These are phyloP conservation scores for Falco concolor DNA, from an alignment of 2,797 vertebrate genomes.

Conservation along the genomic window DNA sequence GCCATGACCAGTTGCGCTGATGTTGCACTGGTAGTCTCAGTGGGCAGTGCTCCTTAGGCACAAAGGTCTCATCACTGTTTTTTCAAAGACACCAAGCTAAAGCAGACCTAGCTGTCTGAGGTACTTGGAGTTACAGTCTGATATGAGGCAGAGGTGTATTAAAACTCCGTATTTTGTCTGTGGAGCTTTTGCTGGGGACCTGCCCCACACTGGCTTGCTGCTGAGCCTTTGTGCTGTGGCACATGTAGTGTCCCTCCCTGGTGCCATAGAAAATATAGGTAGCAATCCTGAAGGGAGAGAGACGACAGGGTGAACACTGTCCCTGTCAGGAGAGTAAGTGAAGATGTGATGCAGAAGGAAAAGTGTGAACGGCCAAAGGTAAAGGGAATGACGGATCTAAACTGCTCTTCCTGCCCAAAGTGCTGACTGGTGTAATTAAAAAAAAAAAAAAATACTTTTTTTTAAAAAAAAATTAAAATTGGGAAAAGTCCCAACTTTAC, in stretches of 20 bases:
- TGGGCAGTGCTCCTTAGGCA: not conserved
- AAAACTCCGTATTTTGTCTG: not conserved
- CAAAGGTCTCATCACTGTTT: not conserved
- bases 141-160: not conserved
- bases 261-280: not conserved
- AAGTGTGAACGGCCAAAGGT: not conserved
- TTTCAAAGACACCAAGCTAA: not conserved
- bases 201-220: rapidly evolving
- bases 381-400: not conserved
- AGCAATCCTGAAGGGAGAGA: not conserved
- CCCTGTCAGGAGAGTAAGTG: not conserved
- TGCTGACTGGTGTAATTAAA: not conserved
- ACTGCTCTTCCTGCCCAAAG: not conserved
- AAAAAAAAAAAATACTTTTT: not conserved
- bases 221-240: not conserved
- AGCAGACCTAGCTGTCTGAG: not conserved
- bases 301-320: not conserved
- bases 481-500: not conserved
- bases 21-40: not conserved
- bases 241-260: not conserved
- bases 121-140: not conserved
- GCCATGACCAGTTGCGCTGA: not conserved
- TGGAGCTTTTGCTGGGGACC: not conserved
- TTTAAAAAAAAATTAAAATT: not conserved
- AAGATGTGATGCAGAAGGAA: not conserved